Evolutionary conservation across 2,888 invertebrate genomes (phyloP).

Genomic region (Nephrocerus scutellatus): DNA sequence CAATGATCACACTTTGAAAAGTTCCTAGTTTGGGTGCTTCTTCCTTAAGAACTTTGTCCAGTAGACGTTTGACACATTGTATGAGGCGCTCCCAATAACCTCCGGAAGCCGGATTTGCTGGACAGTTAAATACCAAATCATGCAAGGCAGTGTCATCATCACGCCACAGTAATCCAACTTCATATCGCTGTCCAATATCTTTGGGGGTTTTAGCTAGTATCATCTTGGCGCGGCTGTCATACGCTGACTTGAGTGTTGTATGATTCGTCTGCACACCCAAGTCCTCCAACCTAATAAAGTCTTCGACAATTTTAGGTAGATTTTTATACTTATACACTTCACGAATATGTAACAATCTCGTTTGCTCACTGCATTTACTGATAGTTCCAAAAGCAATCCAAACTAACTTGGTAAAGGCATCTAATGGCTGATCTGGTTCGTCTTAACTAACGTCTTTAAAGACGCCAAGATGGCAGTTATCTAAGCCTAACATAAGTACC

Average conservation of each 20-base stretch:
- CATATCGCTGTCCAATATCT: not conserved
- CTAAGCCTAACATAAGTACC: not conserved
- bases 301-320: not conserved
- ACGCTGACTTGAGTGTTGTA: not conserved
- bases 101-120: constrained; percentile 12
- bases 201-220: no score
- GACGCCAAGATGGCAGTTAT: no score
- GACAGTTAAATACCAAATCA: constrained; percentile 18
- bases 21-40: constrained; percentile 10
- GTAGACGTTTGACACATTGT: constrained; percentile 12
- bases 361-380: no score
- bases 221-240: no score
- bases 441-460: no score
- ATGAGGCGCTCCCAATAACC: constrained; percentile 19
- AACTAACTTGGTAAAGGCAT: no score
- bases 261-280: not conserved
- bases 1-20: constrained; percentile 10
- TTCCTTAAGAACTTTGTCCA: constrained; percentile 9
- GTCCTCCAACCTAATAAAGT: not conserved
- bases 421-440: no score
- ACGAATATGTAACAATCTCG: no score
- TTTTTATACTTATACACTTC: no score
- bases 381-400: no score
- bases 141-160: constrained; percentile 19
- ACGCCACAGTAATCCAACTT: not conserved